phyloP scores from a whole-genome alignment of 1,140 invertebrate genomes.

The Plutomurus gul region DNA sequence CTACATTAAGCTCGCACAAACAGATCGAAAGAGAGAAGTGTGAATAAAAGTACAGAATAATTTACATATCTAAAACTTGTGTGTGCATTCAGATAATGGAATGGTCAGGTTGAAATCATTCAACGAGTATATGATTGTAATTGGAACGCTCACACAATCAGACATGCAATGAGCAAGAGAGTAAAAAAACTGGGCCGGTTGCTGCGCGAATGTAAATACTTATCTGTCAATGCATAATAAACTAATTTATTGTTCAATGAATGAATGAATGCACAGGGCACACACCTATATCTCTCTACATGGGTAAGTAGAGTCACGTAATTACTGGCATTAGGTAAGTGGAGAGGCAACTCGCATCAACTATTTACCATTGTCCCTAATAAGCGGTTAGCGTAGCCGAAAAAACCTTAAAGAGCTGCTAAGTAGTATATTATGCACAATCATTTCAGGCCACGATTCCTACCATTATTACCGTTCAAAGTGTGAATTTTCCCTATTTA shows the following conservation, averaged over 20 bases:
- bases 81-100: not conserved
- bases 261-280: no score
- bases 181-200: not conserved
- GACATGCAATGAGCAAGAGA: conserved; percentile 6
- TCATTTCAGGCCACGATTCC: no score
- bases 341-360: not conserved
- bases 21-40: no score
- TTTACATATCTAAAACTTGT: not conserved
- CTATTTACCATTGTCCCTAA: no score
- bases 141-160: conserved; percentile 8
- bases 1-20: no score
- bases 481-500: no score
- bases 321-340: not conserved
- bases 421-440: no score
- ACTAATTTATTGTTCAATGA: not conserved
- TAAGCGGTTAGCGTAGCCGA: no score
- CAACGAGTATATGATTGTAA: conserved; percentile 15
- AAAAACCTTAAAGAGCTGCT: no score
- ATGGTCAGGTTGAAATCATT: not conserved
- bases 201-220: conserved; percentile 9
- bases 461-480: no score
- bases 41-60: conserved; percentile 1
- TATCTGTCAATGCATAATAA: conserved; percentile 24
- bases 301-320: not conserved
- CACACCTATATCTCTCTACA: conserved; percentile 7